Conservation (phyloP, 1,140 invertebrate genomes). For the Stegodyphus dumicola region DNA sequence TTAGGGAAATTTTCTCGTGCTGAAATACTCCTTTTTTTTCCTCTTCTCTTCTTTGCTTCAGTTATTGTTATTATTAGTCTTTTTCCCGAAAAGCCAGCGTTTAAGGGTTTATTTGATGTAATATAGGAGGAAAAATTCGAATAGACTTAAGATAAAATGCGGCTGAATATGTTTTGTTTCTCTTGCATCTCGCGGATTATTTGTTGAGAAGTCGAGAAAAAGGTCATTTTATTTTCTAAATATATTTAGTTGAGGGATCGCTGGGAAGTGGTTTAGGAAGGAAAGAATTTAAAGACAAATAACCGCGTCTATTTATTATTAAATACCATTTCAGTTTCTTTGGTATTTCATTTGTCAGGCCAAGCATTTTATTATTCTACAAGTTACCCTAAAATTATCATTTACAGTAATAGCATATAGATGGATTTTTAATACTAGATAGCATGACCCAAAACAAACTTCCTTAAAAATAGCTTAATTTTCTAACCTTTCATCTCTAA, state of each 20-base stretch:
- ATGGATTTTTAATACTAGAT: no score
- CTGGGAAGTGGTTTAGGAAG: not conserved
- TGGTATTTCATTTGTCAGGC: no score
- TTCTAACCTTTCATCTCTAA: no score
- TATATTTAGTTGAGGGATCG: no score
- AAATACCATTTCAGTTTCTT: no score
- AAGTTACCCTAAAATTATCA: no score
- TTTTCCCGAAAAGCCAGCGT: not conserved
- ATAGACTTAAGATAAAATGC: conserved; percentile 20
- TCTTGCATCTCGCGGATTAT: not conserved
- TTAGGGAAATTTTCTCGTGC: conserved; percentile 13
- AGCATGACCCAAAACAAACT: no score
- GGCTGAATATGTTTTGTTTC: not conserved
- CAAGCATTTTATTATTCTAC: no score
- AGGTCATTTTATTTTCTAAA: not conserved
- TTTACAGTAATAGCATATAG: no score
- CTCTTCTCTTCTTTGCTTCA: conserved; percentile 2
- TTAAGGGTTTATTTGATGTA: not conserved
- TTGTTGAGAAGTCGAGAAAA: not conserved
- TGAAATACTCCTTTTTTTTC: conserved; percentile 12
- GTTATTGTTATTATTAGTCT: not conserved
- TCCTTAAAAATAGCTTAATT: no score
- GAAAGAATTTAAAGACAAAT: not conserved
- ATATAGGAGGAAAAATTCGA: conserved; percentile 9
- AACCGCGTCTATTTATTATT: not conserved